phyloP scores from a whole-genome alignment of 2,113 vertebrate species.

The mouse (Mus musculus) region GRCm39 chr4:109807001-109807500 shows the following conservation, averaged over 20 bases:
- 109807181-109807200: slow-evolving; percentile 48
- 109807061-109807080: slow-evolving; percentile 13
- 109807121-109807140: neutral
- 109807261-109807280: slow-evolving; percentile 9
- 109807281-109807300: slow-evolving; percentile 28
- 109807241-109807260: slow-evolving; percentile 47
- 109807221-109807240: slow-evolving; percentile 45
- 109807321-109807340: slow-evolving; percentile 41
- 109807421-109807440: neutral
- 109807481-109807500: neutral
- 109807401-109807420: neutral
- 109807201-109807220: slow-evolving; percentile 41
- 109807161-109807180: slow-evolving; percentile 10
- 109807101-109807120: slow-evolving; percentile 14
- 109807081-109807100: slow-evolving; percentile 46
- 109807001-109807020: neutral
- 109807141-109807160: slow-evolving; percentile 30
- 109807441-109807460: neutral
- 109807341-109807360: slow-evolving; percentile 9
- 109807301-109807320: slow-evolving; percentile 21
- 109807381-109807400: neutral
- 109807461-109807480: neutral
- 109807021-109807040: neutral
- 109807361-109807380: slow-evolving; percentile 15
- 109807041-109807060: neutral